Percentiles rank a stretch among this genome's conserved stretches.
Evolutionary conservation across 2,797 vertebrate genomes (phyloP).

Genomic region (Glyptemys insculpta): DNA sequence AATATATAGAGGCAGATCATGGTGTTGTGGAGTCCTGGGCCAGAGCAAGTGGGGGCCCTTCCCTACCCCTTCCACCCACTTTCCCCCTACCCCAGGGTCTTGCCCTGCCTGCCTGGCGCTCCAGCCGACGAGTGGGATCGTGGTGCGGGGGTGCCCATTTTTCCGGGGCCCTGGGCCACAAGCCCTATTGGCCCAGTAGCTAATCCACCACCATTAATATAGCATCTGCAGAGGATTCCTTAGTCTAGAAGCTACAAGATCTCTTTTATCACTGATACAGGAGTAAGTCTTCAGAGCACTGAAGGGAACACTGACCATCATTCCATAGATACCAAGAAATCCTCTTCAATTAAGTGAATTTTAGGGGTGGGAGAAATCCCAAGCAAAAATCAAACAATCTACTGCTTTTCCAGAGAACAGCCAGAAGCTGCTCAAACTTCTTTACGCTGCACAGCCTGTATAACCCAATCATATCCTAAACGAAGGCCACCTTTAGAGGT

Average conservation of each 20-base stretch:
- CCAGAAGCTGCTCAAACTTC: conserved; percentile 43
- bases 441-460: neutral
- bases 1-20: neutral
- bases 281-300: neutral
- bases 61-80: too few relatives aligned
- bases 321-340: conserved; percentile 23
- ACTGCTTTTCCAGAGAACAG: neutral
- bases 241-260: neutral
- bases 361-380: conserved; percentile 27
- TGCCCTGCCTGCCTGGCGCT: too few relatives aligned
- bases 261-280: neutral
- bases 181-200: too few relatives aligned
- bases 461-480: conserved; percentile 12
- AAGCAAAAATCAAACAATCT: neutral
- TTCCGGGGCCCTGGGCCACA: too few relatives aligned
- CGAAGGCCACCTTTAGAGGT: conserved; percentile 35
- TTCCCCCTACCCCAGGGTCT: too few relatives aligned
- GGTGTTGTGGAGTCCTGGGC: too few relatives aligned
- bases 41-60: too few relatives aligned
- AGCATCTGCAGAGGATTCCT: conserved; percentile 10
- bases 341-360: conserved; percentile 39
- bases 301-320: conserved; percentile 4
- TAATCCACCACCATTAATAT: neutral
- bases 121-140: too few relatives aligned
- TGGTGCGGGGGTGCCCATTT: too few relatives aligned